These are phyloP conservation scores for Cephus cinctus DNA, from an alignment of 1,140 invertebrate species.

Conservation along the genomic window DNA sequence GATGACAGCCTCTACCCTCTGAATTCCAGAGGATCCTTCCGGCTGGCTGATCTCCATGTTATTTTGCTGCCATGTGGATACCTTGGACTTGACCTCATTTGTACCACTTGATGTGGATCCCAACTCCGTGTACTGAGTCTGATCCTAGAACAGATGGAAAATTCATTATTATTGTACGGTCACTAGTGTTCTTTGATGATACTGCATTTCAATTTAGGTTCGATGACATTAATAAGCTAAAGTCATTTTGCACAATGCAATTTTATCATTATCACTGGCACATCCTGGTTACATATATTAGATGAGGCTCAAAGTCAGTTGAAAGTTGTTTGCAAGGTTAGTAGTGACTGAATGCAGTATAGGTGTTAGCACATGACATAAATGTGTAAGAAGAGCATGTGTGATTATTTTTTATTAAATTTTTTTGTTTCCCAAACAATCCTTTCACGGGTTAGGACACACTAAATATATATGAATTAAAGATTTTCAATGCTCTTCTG, in stretches of 20 bases:
- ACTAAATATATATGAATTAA: background rate
- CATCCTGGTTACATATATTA: too few species aligned
- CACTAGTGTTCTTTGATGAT: background rate
- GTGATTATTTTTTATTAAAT: too few species aligned
- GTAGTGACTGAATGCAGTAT: background rate
- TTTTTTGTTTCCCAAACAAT: background rate
- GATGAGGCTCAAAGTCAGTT: too few species aligned
- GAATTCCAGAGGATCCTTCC: background rate
- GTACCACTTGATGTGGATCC: constrained; percentile 3
- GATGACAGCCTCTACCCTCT: background rate
- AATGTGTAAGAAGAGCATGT: too few species aligned
- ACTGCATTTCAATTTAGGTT: background rate
- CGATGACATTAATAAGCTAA: constrained; percentile 6
- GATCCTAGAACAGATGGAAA: constrained; percentile 20
- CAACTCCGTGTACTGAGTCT: constrained; percentile 7
- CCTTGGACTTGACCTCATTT: constrained; percentile 12
- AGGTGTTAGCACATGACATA: background rate
- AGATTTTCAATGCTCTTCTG: too few species aligned
- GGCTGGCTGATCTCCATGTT: constrained; percentile 16
- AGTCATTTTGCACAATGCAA: background rate
- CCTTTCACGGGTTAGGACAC: background rate
- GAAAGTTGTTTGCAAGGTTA: too few species aligned
- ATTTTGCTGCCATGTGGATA: constrained; percentile 13
- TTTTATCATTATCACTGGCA: background rate
- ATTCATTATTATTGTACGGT: background rate